phyloP scores from a whole-genome alignment of 2,888 invertebrate genomes.

The Alsophila aescularia region DNA sequence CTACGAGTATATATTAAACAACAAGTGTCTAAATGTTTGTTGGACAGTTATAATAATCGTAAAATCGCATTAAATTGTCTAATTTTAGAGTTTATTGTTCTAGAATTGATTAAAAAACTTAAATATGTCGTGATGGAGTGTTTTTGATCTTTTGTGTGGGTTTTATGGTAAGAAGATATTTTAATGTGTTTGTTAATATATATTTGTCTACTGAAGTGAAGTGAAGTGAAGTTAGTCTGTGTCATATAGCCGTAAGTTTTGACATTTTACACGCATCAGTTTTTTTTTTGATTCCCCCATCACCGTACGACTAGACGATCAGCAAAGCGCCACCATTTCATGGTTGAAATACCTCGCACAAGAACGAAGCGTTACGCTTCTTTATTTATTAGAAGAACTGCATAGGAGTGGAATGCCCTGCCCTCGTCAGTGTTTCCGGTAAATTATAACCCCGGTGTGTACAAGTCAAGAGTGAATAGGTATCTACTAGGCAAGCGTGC shows the following conservation, averaged over 20 bases:
- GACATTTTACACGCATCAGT: too few species aligned
- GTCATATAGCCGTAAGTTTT: slow-evolving; percentile 3
- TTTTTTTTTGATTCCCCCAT: too few species aligned
- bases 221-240: slow-evolving; percentile 18
- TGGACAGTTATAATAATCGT: slow-evolving; percentile 56
- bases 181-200: slow-evolving; percentile 33
- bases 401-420: too few species aligned
- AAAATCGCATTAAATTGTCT: slow-evolving; percentile 56
- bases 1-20: slow-evolving; percentile 28
- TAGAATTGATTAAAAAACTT: slow-evolving; percentile 40
- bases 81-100: slow-evolving; percentile 57
- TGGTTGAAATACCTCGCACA: too few species aligned
- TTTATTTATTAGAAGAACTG: too few species aligned
- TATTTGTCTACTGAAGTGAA: slow-evolving; percentile 28
- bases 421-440: too few species aligned
- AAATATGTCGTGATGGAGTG: slow-evolving; percentile 45
- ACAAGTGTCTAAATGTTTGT: slow-evolving; percentile 48
- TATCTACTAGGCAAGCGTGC: too few species aligned
- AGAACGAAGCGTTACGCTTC: too few species aligned
- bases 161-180: slow-evolving; percentile 36
- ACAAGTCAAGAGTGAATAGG: too few species aligned
- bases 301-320: too few species aligned
- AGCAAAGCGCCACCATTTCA: too few species aligned
- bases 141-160: slow-evolving; percentile 45
- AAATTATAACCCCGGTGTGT: too few species aligned